Conservation (phyloP, 2,113 vertebrate genomes). For the Caretta caretta region DNA sequence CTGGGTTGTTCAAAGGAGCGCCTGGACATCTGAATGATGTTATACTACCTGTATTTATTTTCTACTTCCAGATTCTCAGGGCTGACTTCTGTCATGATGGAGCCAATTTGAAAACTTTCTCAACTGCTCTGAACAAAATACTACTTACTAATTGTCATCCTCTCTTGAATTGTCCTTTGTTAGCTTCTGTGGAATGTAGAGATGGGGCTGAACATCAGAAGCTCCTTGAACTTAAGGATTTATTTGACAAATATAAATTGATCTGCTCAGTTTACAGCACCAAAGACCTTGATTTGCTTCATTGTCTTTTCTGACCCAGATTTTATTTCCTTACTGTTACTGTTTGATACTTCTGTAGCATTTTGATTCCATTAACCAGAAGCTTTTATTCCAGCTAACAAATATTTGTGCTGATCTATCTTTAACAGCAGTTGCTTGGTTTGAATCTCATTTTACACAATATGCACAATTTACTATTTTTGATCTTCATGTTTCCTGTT, state of each 20-base stretch:
- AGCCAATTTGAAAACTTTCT: conserved; percentile 14
- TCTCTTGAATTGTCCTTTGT: conserved; percentile 17
- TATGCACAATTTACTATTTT: conserved; percentile 23
- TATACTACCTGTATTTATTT: conserved; percentile 11
- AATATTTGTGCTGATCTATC: conserved; percentile 41
- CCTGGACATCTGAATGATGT: not conserved
- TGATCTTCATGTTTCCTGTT: conserved; percentile 36
- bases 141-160: not conserved
- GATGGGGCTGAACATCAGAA: not conserved
- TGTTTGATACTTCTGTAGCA: conserved; percentile 42
- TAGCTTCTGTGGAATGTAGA: conserved; percentile 20
- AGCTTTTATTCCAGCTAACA: conserved; percentile 55
- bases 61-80: not conserved
- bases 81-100: not conserved
- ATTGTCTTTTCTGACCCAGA: conserved; percentile 42
- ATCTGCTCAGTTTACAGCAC: conserved; percentile 33
- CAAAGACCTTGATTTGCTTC: conserved; percentile 21
- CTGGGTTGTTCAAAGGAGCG: conserved; percentile 31
- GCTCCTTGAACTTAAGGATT: not conserved
- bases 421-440: conserved; percentile 29
- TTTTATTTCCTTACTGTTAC: conserved; percentile 66
- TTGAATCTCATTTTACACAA: conserved; percentile 57
- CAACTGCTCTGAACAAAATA: conserved; percentile 31
- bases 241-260: conserved; percentile 51
- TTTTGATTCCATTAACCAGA: conserved; percentile 39